phyloP scores from a whole-genome alignment of 2,113 vertebrate genomes.

The Phalacrocorax carbo region DNA sequence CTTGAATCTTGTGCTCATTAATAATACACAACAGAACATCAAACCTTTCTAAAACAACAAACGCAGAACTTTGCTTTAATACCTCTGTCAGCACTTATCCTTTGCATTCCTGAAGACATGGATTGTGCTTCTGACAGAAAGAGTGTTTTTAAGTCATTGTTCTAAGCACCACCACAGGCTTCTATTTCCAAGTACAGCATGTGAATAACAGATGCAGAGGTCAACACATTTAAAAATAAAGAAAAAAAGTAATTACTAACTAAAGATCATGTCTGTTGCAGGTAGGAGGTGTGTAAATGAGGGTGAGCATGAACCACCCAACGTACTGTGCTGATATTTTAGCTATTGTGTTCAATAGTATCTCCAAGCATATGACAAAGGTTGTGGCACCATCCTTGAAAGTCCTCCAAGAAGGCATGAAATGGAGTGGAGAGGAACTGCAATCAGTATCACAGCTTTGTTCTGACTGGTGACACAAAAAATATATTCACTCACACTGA shows the following conservation, averaged over 20 bases:
- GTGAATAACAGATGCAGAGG: not conserved
- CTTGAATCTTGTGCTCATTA: conserved; percentile 29
- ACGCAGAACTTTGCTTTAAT: conserved; percentile 16
- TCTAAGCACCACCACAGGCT: not conserved
- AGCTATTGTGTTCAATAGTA: not conserved
- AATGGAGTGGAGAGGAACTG: not conserved
- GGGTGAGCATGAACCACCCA: not conserved
- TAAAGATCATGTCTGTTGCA: not conserved
- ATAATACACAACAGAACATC: conserved; percentile 41
- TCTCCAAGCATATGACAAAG: not conserved
- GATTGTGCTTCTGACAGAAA: conserved; percentile 5
- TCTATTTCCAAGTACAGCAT: not conserved
- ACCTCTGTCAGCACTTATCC: conserved; percentile 40
- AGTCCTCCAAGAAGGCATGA: not conserved
- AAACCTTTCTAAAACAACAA: conserved; percentile 46
- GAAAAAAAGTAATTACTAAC: not conserved
- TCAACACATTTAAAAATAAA: not conserved
- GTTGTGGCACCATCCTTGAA: not conserved
- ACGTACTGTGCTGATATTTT: not conserved
- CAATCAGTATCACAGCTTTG: not conserved
- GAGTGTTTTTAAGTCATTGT: not conserved
- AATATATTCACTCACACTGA: not conserved
- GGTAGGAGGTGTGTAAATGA: not conserved
- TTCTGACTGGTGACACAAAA: not conserved
- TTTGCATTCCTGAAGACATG: not conserved